A percentile compares a stretch with the other conserved stretches of the same genome.
Conservation (phyloP, 23 tunicate genomes). For the Trididemnum miniatum region DNA sequence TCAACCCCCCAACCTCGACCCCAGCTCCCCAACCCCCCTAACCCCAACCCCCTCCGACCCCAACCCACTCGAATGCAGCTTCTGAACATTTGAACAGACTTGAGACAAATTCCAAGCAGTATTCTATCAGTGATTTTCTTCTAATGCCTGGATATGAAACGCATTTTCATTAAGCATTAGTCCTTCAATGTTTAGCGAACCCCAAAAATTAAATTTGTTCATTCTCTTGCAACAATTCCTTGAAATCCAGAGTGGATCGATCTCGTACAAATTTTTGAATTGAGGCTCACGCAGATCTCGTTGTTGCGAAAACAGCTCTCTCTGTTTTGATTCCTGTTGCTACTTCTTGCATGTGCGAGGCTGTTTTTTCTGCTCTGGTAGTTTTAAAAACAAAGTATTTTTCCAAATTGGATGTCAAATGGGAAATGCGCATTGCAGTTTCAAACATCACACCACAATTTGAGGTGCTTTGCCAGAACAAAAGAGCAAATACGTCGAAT, state of each 20-base stretch:
- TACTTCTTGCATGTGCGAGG: conserved; percentile 9
- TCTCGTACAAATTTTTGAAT: neutral
- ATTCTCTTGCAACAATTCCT: neutral
- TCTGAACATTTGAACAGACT: neutral
- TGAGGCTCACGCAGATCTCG: neutral
- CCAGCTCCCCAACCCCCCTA: too few relatives aligned
- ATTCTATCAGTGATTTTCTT: neutral
- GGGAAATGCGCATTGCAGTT: conserved; percentile 15
- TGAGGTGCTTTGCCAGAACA: neutral
- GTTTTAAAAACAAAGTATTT: neutral
- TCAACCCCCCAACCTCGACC: too few relatives aligned
- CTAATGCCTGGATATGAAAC: neutral
- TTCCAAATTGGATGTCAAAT: neutral
- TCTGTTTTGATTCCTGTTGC: neutral
- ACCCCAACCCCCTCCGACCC: too few relatives aligned
- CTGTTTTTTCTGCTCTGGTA: conserved; percentile 1
- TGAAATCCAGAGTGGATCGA: neutral
- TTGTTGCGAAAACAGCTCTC: neutral
- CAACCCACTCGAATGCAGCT: neutral
- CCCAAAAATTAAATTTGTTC: neutral
- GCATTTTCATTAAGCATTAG: neutral
- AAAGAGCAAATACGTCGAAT: neutral
- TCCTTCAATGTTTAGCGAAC: neutral
- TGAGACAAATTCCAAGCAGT: neutral
- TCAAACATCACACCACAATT: conserved; percentile 21